These are phyloP conservation scores for Taxidea taxus DNA, from an alignment of 2,113 vertebrate species.

Conservation along the genomic window DNA sequence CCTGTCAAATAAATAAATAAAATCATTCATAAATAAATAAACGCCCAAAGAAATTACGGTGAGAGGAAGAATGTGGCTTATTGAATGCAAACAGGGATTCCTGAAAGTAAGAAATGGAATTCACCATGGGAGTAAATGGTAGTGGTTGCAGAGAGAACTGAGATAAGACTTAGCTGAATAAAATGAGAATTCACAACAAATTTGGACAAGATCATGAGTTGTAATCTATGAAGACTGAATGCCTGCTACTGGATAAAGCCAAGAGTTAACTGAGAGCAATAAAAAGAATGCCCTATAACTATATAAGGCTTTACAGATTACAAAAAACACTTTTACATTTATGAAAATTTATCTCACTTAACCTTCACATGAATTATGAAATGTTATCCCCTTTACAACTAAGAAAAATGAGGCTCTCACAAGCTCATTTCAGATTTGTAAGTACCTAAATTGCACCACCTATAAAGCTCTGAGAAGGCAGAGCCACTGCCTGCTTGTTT, in stretches of 20 bases:
- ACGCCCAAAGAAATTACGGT: background rate
- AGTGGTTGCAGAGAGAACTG: background rate
- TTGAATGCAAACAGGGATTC: background rate
- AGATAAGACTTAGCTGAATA: conserved; percentile 1
- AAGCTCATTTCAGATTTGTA: background rate
- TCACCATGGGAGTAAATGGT: background rate
- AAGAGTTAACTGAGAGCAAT: background rate
- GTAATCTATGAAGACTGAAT: background rate
- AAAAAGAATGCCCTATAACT: background rate
- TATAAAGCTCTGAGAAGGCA: conserved; percentile 17
- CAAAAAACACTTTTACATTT: background rate
- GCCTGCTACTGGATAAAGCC: background rate
- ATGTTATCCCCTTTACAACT: background rate
- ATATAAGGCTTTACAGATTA: conserved; percentile 14
- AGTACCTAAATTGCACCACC: background rate
- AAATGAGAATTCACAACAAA: conserved; percentile 45
- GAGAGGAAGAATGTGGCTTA: background rate
- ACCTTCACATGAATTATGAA: conserved; percentile 30
- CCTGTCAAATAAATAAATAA: too few species aligned
- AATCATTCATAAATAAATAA: background rate
- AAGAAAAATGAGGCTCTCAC: background rate
- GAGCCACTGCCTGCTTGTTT: background rate
- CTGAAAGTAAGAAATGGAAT: conserved; percentile 22
- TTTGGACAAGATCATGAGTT: background rate
- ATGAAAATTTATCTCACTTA: conserved; percentile 26